Evolutionary conservation across 2,113 vertebrate species (phyloP), one percentile per base, ranked within the genome.

Genomic region (Hippocampus barbouri): DNA sequence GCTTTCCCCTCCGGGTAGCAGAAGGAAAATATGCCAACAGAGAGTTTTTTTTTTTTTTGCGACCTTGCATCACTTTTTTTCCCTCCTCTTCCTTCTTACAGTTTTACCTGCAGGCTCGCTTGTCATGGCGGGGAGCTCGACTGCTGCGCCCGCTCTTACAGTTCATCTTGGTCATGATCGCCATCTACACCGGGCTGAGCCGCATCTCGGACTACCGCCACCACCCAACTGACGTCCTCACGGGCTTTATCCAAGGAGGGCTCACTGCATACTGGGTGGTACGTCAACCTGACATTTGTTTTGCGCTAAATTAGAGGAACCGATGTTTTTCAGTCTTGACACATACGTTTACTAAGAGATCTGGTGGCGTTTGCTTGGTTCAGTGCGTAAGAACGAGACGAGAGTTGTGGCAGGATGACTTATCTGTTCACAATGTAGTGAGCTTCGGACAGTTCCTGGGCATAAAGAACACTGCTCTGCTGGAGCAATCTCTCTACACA

Each of bases 201-300:
- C 86, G 89, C 70, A 89, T 95, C 75, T 94, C 92, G 0, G 93
- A 94, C 85, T 92, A 92, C 82, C 84, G 90, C 40, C 93, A 94
- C 79, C 93, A 94, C 70, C 92, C 91, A 2, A 81, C 86, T 0
- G 92, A 95, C 2, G 91, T 93, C 63, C 68, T 91, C 40, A 85
- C 90, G 0, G 90, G 93, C 59, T 93, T 93, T 82, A 84, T 94
- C 43, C 94, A 95, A 72, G 94, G 94, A 56, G 93, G 89, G 0
- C 83, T 94, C 62, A 93, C 92, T 0, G 94, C 94, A 2, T 93
- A 91, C 89, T 95, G 93, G 92, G 93, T 93, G 91, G 92, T 93
- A 90, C 74, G 93, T 88, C 1, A 3, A 70, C 68, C 8, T 34
- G 18, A 64, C 10, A 41, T 41, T 41, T 66, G 14, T 25, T 66